phyloP scores from a whole-genome alignment of 35 echinoderm and acorn worm genomes.

The Ophiothrix spiculata region DNA sequence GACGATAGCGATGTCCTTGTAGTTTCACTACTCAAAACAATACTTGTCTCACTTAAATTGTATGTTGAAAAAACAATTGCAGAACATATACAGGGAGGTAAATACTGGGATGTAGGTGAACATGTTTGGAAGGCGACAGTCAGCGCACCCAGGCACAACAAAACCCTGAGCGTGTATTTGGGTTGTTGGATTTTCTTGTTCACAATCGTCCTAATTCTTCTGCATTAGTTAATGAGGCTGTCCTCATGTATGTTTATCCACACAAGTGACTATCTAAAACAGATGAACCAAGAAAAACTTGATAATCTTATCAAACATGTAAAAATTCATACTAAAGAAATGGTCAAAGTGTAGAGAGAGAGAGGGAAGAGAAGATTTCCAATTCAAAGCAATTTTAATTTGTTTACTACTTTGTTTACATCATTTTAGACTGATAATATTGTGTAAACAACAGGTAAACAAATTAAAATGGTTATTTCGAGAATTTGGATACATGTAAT shows the following conservation, averaged over 20 bases:
- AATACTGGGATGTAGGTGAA: constrained; percentile 17
- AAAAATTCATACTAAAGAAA: background rate
- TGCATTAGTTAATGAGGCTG: constrained; percentile 5
- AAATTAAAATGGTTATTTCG: no score
- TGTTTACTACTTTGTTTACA: no score
- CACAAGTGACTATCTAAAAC: background rate
- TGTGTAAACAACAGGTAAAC: no score
- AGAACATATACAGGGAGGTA: constrained; percentile 10
- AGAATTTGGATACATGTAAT: no score
- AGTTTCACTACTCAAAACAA: background rate
- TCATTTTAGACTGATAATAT: no score
- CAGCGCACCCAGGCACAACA: constrained; percentile 21
- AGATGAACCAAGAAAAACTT: background rate
- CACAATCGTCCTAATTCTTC: constrained; percentile 18
- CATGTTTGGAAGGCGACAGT: background rate
- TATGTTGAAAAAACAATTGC: background rate
- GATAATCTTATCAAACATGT: background rate
- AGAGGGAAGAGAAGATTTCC: background rate
- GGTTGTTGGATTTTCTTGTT: constrained; percentile 9
- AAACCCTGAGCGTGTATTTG: constrained; percentile 33
- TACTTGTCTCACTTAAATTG: background rate
- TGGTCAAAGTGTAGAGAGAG: background rate
- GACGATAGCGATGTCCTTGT: background rate
- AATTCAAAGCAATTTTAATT: no score
- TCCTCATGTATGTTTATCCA: background rate